These are phyloP conservation scores for Drosophila conformis DNA, from an alignment of 2,888 invertebrate genomes.

Conservation along the genomic window DNA sequence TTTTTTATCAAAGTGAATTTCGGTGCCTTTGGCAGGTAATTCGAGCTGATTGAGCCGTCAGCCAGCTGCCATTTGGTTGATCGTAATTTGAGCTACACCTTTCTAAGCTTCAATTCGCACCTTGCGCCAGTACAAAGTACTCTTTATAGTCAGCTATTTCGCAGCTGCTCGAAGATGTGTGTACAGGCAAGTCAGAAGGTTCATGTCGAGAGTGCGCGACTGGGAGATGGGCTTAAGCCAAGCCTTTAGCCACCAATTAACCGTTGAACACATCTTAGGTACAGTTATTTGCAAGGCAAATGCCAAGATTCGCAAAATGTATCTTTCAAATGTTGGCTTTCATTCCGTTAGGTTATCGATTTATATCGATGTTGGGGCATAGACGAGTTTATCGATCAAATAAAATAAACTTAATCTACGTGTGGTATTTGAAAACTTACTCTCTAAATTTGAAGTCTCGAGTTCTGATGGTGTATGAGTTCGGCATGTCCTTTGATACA, in stretches of 20 bases:
- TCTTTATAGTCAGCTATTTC: not conserved
- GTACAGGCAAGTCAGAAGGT: not conserved
- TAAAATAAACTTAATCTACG: accelerated
- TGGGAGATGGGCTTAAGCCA: not conserved
- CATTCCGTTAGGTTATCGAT: not conserved
- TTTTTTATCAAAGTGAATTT: slow-evolving; percentile 26
- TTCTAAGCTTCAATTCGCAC: slow-evolving; percentile 71
- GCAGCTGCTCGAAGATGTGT: slow-evolving; percentile 30
- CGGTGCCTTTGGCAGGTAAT: slow-evolving; percentile 43
- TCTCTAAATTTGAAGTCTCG: not conserved
- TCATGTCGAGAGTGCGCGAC: not conserved
- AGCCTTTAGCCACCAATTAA: not conserved
- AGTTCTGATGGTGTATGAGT: not conserved
- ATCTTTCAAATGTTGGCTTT: not conserved
- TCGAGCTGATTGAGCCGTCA: slow-evolving; percentile 72
- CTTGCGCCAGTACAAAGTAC: slow-evolving; percentile 24
- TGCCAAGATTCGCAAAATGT: not conserved
- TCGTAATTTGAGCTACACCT: slow-evolving; percentile 58
- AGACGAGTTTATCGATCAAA: not conserved
- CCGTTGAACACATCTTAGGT: not conserved
- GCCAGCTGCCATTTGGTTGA: slow-evolving; percentile 48
- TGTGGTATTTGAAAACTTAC: not conserved
- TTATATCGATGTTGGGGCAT: not conserved
- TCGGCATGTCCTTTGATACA: too few relatives aligned
- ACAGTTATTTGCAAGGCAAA: not conserved